Conservation (phyloP, 2,113 vertebrate species). For the Raja brachyura region DNA sequence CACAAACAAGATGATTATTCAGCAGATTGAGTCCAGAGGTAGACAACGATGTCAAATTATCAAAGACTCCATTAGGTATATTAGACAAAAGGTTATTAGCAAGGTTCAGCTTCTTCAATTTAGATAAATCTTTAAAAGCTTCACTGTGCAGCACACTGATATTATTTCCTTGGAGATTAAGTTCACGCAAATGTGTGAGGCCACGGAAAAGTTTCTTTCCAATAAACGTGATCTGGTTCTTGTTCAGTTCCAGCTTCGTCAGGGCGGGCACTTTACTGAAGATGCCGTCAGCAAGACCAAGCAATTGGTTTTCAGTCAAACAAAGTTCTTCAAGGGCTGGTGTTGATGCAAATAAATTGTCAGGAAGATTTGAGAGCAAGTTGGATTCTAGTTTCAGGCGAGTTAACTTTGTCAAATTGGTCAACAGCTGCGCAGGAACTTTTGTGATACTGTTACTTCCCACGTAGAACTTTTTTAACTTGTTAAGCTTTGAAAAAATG, state of each 20-base stretch:
- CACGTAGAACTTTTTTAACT: conserved; percentile 54
- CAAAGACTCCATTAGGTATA: conserved; percentile 50
- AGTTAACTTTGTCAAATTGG: conserved; percentile 57
- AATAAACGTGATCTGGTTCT: conserved; percentile 55
- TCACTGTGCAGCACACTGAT: conserved; percentile 49
- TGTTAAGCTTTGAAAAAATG: conserved; percentile 58
- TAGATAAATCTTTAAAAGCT: conserved; percentile 51
- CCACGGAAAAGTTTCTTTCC: conserved; percentile 56
- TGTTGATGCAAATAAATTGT: conserved; percentile 55
- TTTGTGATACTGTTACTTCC: conserved; percentile 46
- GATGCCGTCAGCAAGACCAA: conserved; percentile 51
- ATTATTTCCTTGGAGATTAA: conserved; percentile 56
- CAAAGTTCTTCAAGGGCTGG: conserved; percentile 54
- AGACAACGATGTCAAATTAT: conserved; percentile 49
- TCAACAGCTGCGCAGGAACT: conserved; percentile 56
- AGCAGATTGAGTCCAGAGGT: conserved; percentile 51
- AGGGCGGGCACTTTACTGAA: conserved; percentile 56
- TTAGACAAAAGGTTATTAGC: conserved; percentile 51
- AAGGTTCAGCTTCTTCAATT: conserved; percentile 54
- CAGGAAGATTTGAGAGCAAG: conserved; percentile 51
- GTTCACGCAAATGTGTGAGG: conserved; percentile 52
- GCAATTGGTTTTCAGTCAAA: conserved; percentile 56
- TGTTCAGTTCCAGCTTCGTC: conserved; percentile 57
- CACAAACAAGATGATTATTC: conserved; percentile 69
- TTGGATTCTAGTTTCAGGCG: conserved; percentile 56